A percentile compares a stretch with the other conserved stretches of the same genome.
phyloP scores from a whole-genome alignment of 2,113 vertebrate species.

The Crotalus helleri region DNA sequence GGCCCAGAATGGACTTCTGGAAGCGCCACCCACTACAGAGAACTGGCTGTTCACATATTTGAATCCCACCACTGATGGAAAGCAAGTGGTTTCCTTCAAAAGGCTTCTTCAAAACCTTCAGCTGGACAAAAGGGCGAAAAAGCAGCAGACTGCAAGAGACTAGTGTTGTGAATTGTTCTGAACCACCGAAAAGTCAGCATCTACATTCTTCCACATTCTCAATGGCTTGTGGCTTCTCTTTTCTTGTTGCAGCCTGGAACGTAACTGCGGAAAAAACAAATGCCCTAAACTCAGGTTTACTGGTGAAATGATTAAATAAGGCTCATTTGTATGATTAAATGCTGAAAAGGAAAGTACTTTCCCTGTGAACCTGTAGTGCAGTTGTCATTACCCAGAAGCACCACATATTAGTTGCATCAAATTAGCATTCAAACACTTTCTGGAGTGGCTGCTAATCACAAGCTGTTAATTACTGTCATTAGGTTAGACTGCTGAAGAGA shows the following conservation, averaged over 20 bases:
- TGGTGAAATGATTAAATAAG: constrained; percentile 74
- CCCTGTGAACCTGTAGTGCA: constrained; percentile 71
- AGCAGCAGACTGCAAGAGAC: neutral
- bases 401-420: constrained; percentile 82
- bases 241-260: constrained; percentile 39
- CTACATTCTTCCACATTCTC: neutral
- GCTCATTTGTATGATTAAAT: constrained; percentile 78
- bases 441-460: constrained; percentile 85
- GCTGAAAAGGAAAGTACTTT: constrained; percentile 78
- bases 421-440: constrained; percentile 86
- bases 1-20: too few species aligned
- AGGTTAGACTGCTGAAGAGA: constrained; percentile 78
- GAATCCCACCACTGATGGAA: neutral
- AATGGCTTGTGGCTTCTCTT: neutral
- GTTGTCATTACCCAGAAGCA: constrained; percentile 76
- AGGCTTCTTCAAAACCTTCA: neutral
- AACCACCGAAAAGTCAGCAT: neutral
- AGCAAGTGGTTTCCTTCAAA: neutral
- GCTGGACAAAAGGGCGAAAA: neutral
- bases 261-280: constrained; percentile 67
- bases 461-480: constrained; percentile 96
- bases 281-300: constrained; percentile 70
- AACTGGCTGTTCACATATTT: too few species aligned
- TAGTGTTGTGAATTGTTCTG: neutral
- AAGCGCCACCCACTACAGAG: too few species aligned